phyloP scores from a whole-genome alignment of 2,113 vertebrate species.

The Pachycephala philippinensis region DNA sequence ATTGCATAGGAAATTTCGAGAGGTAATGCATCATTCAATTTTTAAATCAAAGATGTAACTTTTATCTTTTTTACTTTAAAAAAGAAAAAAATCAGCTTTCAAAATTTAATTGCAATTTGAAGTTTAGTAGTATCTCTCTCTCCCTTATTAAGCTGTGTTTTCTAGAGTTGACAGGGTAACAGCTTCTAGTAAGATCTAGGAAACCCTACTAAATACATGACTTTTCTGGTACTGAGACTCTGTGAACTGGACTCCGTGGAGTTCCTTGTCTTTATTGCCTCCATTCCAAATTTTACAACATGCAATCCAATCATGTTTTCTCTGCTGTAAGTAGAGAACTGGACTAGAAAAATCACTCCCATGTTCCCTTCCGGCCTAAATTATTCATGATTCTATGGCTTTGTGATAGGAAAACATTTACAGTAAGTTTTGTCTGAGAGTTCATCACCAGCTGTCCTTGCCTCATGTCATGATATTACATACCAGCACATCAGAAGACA shows the following conservation, averaged over 20 bases:
- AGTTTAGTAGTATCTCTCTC: neutral
- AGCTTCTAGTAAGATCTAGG: neutral
- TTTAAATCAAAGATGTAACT: neutral
- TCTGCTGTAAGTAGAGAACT: neutral
- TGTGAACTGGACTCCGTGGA: neutral
- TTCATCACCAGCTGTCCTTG: neutral
- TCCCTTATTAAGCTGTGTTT: neutral
- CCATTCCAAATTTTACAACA: neutral
- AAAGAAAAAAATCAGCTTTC: neutral
- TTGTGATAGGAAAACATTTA: neutral
- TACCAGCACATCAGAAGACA: neutral
- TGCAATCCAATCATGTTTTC: accelerated
- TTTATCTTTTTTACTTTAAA: neutral
- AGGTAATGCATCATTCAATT: neutral
- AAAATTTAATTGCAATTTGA: neutral
- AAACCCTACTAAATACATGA: neutral
- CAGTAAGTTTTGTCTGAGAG: neutral
- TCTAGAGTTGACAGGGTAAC: neutral
- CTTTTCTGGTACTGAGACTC: neutral
- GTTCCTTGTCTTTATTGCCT: neutral
- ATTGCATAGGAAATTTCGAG: neutral
- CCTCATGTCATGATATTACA: neutral
- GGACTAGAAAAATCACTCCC: neutral
- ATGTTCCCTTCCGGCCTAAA: neutral
- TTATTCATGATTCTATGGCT: neutral